Evolutionary conservation across 2,113 vertebrate genomes (phyloP).

Genomic region (Anoplopoma fimbria): DNA sequence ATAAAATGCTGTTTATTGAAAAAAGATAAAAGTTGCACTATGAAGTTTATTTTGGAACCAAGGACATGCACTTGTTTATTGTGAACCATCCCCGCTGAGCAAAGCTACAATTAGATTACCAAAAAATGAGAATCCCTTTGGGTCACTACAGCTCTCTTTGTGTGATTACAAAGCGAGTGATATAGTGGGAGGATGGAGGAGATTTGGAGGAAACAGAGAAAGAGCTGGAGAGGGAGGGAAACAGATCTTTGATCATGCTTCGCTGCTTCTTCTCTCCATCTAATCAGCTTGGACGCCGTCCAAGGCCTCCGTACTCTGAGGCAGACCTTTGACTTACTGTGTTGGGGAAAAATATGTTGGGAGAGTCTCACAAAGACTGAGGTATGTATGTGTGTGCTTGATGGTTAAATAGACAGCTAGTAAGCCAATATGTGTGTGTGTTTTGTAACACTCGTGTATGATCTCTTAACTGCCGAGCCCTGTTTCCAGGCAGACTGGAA

Average conservation of each 20-base stretch:
- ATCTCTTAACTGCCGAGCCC: conserved; percentile 5
- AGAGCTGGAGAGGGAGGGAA: background rate
- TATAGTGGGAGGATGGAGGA: background rate
- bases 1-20: background rate
- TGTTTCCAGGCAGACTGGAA: conserved; percentile 33
- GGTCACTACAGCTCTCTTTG: background rate
- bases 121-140: background rate
- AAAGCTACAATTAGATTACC: background rate
- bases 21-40: background rate
- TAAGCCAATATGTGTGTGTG: background rate
- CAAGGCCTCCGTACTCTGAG: conserved; percentile 19
- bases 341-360: background rate
- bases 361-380: background rate
- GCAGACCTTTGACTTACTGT: background rate
- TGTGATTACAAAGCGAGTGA: conserved; percentile 1
- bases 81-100: background rate
- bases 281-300: conserved; percentile 51
- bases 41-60: background rate
- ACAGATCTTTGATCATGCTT: conserved; percentile 36
- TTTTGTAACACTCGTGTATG: background rate
- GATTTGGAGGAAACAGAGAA: background rate
- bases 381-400: conserved; percentile 4
- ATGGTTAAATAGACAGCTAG: background rate
- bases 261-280: conserved; percentile 25
- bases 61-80: background rate